Evolutionary conservation across 2,888 invertebrate species (phyloP).

Genomic region (Spisula solida): DNA sequence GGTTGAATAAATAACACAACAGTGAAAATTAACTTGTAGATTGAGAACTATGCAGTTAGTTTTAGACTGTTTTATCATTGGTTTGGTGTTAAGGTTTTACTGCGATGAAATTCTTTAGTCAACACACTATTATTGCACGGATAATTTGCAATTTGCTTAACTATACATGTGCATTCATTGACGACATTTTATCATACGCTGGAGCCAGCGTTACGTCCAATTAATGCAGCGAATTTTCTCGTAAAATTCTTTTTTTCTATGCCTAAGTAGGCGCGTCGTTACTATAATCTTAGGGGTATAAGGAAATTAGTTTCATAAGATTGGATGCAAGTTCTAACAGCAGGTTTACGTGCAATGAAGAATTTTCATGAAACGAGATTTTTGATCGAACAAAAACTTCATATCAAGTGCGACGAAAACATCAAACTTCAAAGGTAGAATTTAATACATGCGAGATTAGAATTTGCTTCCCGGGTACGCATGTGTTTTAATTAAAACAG

Average conservation of each 20-base stretch:
- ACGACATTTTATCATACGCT: not conserved
- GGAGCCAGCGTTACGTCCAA: not conserved
- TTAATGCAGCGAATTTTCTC: not conserved
- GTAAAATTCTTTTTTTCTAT: not conserved
- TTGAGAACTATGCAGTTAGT: no score
- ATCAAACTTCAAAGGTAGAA: slow-evolving; percentile 20
- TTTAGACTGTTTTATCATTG: no score
- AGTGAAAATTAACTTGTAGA: no score
- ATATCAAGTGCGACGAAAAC: slow-evolving; percentile 8
- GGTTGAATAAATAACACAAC: no score
- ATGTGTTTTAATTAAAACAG: slow-evolving; percentile 17
- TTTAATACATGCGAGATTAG: slow-evolving; percentile 17
- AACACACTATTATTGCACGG: no score
- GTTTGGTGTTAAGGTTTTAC: no score
- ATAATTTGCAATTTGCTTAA: no score
- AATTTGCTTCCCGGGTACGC: not conserved
- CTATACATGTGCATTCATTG: not conserved
- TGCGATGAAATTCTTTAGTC: no score
- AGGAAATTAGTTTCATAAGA: slow-evolving; percentile 6
- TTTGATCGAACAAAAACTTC: slow-evolving; percentile 13
- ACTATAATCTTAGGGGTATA: not conserved
- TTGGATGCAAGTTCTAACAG: not conserved
- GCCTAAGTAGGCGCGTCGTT: not conserved
- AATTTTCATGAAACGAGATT: slow-evolving; percentile 2
- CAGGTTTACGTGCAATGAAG: not conserved